Evolutionary conservation across 2,113 vertebrate genomes (phyloP).

Genomic region (Todiramphus chloris): DNA sequence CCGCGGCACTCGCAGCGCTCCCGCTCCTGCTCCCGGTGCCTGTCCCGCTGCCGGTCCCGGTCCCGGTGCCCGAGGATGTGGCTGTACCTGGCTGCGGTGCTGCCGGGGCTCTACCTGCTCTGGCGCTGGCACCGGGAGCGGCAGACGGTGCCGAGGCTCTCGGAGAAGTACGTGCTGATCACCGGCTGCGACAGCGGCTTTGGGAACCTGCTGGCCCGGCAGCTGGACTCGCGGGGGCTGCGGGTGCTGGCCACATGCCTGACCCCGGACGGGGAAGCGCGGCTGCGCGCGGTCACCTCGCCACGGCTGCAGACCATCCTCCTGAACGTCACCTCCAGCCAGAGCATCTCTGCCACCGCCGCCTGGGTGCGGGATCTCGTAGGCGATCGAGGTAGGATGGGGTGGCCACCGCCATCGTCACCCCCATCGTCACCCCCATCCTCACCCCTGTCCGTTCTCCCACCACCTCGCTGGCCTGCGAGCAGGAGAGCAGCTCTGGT

Average conservation of each 20-base stretch:
- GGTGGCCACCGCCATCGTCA: too few relatives aligned
- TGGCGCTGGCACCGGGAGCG: slow-evolving; percentile 20
- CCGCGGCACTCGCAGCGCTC: background rate
- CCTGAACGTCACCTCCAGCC: slow-evolving; percentile 79
- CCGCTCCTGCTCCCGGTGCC: too few relatives aligned
- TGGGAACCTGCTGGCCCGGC: slow-evolving; percentile 80
- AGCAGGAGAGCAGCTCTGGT: fast-evolving
- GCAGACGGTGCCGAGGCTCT: slow-evolving; percentile 43
- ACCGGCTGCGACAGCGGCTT: slow-evolving; percentile 92
- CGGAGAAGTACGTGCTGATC: slow-evolving; percentile 82
- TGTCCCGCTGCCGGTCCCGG: too few relatives aligned
- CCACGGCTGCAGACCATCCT: slow-evolving; percentile 71
- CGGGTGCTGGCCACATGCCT: slow-evolving; percentile 83
- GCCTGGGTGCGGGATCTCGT: slow-evolving; percentile 75
- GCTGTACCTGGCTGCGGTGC: background rate
- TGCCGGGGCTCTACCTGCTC: background rate
- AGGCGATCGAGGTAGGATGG: slow-evolving; percentile 47
- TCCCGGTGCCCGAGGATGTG: background rate
- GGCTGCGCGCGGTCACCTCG: slow-evolving; percentile 73
- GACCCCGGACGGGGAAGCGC: slow-evolving; percentile 74
- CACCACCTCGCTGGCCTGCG: fast-evolving
- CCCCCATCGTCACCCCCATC: fast-evolving
- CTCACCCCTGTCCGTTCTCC: background rate
- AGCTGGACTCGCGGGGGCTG: slow-evolving; percentile 80
- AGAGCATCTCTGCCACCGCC: slow-evolving; percentile 72